Conservation (phyloP, 2,797 vertebrate species). For the Melanotaenia maccullochi region DNA sequence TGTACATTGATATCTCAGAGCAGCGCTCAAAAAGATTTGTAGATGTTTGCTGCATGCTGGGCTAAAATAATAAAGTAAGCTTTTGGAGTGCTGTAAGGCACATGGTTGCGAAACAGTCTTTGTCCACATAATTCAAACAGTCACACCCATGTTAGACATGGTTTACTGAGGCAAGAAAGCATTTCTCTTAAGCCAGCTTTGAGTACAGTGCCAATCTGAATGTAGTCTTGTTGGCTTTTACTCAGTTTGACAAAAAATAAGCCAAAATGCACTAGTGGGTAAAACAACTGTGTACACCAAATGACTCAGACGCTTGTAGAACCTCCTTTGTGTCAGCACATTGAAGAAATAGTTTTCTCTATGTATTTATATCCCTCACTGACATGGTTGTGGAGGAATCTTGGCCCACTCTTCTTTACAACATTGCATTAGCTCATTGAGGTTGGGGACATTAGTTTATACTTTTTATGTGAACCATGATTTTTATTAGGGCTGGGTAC, state of each 20-base stretch:
- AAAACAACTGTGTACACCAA: not conserved
- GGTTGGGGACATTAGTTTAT: not conserved
- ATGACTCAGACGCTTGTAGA: not conserved
- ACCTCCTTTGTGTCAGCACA: not conserved
- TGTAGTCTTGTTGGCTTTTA: slow-evolving; percentile 15
- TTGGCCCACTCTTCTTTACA: not conserved
- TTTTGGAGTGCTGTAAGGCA: slow-evolving; percentile 33
- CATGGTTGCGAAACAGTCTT: slow-evolving; percentile 59
- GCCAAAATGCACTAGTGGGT: not conserved
- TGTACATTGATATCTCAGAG: slow-evolving; percentile 8
- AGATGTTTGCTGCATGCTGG: slow-evolving; percentile 23
- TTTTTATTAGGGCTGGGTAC: no score
- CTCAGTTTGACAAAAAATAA: no score
- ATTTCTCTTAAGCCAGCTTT: slow-evolving; percentile 29
- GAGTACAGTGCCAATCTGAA: slow-evolving; percentile 5
- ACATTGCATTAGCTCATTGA: not conserved
- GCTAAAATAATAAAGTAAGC: slow-evolving; percentile 28
- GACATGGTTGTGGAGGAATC: not conserved
- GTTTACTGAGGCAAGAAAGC: slow-evolving; percentile 35
- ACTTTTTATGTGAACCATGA: no score
- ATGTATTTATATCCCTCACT: not conserved
- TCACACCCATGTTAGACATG: slow-evolving; percentile 48
- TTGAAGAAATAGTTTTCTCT: not conserved
- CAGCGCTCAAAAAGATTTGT: slow-evolving; percentile 4
- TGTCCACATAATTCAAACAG: slow-evolving; percentile 56